Percentiles rank a stretch among this genome's conserved stretches.
phyloP scores from a whole-genome alignment of 2,113 vertebrate species.

The Chamaetylas fuelleborni region DNA sequence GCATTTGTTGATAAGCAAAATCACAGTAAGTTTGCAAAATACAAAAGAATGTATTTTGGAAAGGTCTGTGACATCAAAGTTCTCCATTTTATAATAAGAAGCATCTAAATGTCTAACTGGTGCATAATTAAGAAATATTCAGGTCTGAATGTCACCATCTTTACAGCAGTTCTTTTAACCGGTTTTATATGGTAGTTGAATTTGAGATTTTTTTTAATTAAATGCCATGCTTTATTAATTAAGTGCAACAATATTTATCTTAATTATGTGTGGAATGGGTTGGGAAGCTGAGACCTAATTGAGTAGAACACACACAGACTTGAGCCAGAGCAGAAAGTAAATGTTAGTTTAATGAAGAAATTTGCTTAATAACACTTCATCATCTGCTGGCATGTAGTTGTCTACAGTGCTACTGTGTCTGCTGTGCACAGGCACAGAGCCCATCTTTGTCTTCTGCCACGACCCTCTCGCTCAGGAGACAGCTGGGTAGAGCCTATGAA shows the following conservation, averaged over 20 bases:
- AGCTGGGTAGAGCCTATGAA: background rate
- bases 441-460: background rate
- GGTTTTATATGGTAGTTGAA: background rate
- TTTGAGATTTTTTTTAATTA: background rate
- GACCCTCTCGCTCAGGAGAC: background rate
- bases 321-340: background rate
- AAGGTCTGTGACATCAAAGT: background rate
- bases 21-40: background rate
- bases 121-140: background rate
- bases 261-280: background rate
- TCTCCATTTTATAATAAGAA: background rate
- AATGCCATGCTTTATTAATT: background rate
- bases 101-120: background rate
- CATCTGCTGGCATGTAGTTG: background rate
- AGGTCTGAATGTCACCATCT: background rate
- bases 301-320: background rate
- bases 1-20: background rate
- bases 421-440: background rate
- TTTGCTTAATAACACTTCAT: background rate
- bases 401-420: background rate
- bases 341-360: background rate
- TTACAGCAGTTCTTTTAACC: background rate
- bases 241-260: slow-evolving; percentile 14
- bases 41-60: background rate
- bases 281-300: background rate